These are phyloP conservation scores for Lasioglossum marginatum DNA, from an alignment of 2,888 invertebrate genomes.

Conservation along the genomic window DNA sequence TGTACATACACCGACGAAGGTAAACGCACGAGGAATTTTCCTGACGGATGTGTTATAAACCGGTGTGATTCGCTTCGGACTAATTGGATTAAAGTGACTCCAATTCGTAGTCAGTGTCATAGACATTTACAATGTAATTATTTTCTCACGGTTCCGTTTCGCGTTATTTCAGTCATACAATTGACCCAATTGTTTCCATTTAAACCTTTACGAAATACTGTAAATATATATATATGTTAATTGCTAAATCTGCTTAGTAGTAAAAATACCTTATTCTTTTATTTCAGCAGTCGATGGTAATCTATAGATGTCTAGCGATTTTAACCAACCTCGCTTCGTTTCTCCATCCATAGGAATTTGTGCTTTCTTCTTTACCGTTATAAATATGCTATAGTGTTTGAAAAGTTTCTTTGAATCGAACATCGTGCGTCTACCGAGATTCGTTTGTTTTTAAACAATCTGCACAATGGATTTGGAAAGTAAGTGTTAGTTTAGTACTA, in stretches of 20 bases:
- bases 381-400: slow-evolving; percentile 26
- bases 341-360: slow-evolving; percentile 34
- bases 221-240: no score
- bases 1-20: slow-evolving; percentile 21
- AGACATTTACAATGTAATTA: slow-evolving; percentile 19
- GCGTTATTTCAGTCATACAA: not conserved
- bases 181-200: not conserved
- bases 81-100: slow-evolving; percentile 28
- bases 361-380: slow-evolving; percentile 50
- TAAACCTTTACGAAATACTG: not conserved
- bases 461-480: slow-evolving; percentile 48
- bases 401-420: not conserved
- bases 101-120: slow-evolving; percentile 34
- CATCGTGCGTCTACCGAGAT: not conserved
- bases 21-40: not conserved
- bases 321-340: slow-evolving; percentile 19
- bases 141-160: slow-evolving; percentile 47
- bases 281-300: slow-evolving; percentile 22
- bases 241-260: not conserved
- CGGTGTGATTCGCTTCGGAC: not conserved
- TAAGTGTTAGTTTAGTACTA: slow-evolving; percentile 24
- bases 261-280: slow-evolving; percentile 14
- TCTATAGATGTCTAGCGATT: slow-evolving; percentile 22
- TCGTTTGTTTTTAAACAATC: slow-evolving; percentile 7
- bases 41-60: not conserved